These are phyloP conservation scores for Xenopus borealis DNA, from an alignment of 2,113 vertebrate species.

Conservation along the genomic window DNA sequence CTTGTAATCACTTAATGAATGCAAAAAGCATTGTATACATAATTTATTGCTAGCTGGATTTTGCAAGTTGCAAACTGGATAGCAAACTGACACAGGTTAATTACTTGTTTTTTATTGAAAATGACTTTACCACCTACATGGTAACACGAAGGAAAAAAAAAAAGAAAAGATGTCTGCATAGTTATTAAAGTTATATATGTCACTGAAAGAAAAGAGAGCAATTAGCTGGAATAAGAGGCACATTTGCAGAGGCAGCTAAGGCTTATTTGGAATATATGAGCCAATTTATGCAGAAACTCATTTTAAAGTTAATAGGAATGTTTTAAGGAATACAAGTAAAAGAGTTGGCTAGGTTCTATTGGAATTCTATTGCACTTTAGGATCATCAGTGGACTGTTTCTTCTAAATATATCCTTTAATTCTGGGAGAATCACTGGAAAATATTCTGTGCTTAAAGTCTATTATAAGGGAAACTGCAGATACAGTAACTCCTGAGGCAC, in stretches of 20 bases:
- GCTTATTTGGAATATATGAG: constrained; percentile 21
- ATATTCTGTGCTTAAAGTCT: too few species aligned
- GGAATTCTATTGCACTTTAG: too few species aligned
- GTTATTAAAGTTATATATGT: constrained; percentile 22
- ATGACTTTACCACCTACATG: constrained; percentile 14
- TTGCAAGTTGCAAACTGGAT: background rate
- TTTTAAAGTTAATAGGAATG: too few species aligned
- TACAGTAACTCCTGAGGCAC: too few species aligned
- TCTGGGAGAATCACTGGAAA: too few species aligned
- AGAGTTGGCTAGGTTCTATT: too few species aligned
- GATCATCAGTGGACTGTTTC: too few species aligned
- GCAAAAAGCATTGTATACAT: constrained; percentile 13
- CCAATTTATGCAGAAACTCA: too few species aligned
- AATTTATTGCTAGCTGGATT: constrained; percentile 22
- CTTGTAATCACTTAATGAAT: constrained; percentile 41
- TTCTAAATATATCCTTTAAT: too few species aligned
- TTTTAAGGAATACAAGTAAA: too few species aligned
- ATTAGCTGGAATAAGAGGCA: constrained; percentile 18
- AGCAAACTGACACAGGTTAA: constrained; percentile 26
- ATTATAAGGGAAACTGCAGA: too few species aligned
- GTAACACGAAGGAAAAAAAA: background rate
- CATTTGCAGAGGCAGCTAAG: constrained; percentile 13
- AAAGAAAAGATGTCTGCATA: background rate
- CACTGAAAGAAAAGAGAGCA: constrained; percentile 21
- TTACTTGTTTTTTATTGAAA: constrained; percentile 19